A percentile compares a stretch with the other conserved stretches of the same genome.
phyloP scores from a whole-genome alignment of 2,888 invertebrate genomes.

The Epistrophe eligans region DNA sequence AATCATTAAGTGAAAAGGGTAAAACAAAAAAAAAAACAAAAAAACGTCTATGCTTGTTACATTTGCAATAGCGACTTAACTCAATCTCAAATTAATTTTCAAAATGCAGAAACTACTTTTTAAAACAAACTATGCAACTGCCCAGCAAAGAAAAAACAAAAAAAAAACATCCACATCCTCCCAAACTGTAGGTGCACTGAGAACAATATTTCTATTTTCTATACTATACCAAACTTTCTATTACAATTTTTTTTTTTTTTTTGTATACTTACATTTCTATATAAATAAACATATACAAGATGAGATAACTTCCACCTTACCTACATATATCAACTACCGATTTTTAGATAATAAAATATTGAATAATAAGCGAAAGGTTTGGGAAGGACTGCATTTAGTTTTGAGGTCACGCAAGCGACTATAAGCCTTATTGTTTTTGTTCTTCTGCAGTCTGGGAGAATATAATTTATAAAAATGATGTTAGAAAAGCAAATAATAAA shows the following conservation, averaged over 20 bases:
- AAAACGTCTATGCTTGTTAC: conserved; percentile 71
- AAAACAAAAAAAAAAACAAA: conserved; percentile 58
- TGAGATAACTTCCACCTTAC: conserved; percentile 65
- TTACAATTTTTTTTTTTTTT: conserved; percentile 1
- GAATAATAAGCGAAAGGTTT: conserved; percentile 53
- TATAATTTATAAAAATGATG: conserved; percentile 36
- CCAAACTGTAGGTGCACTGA: conserved; percentile 72
- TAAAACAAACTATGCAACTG: conserved; percentile 65
- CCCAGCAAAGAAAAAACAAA: conserved; percentile 32
- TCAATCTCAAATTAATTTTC: conserved; percentile 57
- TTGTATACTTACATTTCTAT: conserved; percentile 27
- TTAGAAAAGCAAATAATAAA: conserved; percentile 63
- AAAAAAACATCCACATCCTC: conserved; percentile 54
- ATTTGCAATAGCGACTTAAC: conserved; percentile 78
- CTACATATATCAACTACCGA: conserved; percentile 62
- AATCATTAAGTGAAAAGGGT: conserved; percentile 55
- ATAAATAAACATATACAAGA: conserved; percentile 41
- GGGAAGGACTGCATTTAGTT: conserved; percentile 72
- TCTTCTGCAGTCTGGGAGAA: conserved; percentile 71
- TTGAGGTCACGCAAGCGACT: conserved; percentile 2
- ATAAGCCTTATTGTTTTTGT: conserved; percentile 28
- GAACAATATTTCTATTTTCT: conserved; percentile 16
- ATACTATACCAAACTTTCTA: conserved; percentile 18
- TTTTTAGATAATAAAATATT: conserved; percentile 64
- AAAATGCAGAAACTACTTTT: conserved; percentile 51